Percentiles rank a stretch among this genome's conserved stretches.
phyloP scores from a whole-genome alignment of 2,888 invertebrate genomes.

The Leptinotarsa rubiginosa region DNA sequence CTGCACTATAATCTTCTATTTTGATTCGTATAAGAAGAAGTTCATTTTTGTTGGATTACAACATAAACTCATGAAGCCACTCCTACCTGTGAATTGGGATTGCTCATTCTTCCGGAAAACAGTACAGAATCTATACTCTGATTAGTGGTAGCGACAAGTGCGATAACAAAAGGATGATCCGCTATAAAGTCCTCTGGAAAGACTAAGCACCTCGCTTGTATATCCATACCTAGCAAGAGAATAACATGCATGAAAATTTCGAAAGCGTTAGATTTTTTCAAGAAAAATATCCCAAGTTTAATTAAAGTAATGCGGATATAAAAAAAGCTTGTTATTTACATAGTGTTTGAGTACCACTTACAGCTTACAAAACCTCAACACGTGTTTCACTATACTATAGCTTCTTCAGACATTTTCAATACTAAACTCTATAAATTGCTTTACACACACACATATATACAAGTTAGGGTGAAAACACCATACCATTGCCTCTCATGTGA shows the following conservation, averaged over 20 bases:
- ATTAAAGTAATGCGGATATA: too few relatives aligned
- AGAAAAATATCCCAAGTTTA: not conserved
- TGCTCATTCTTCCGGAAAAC: constrained; percentile 36
- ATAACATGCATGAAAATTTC: constrained; percentile 21
- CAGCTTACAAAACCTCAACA: too few relatives aligned
- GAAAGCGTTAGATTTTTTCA: not conserved
- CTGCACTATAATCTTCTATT: not conserved
- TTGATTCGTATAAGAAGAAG: not conserved
- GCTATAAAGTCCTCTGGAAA: constrained; percentile 42
- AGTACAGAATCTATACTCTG: constrained; percentile 18
- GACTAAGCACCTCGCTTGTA: constrained; percentile 19
- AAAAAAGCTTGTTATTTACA: too few relatives aligned
- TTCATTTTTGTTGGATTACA: not conserved
- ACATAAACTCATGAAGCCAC: not conserved
- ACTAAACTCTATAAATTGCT: too few relatives aligned
- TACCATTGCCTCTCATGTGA: too few relatives aligned
- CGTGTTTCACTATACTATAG: too few relatives aligned
- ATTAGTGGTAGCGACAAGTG: constrained; percentile 22
- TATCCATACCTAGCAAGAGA: constrained; percentile 35
- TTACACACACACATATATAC: too few relatives aligned
- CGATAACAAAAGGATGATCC: constrained; percentile 47
- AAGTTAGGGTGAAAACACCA: too few relatives aligned
- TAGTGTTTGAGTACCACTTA: too few relatives aligned
- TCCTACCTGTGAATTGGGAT: constrained; percentile 26
- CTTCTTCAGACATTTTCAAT: too few relatives aligned